Percentiles rank a stretch among this genome's conserved stretches.
These are phyloP conservation scores for Stichodactyla helianthus DNA, from an alignment of 64 coral and sea anemone species.

Conservation along the genomic window DNA sequence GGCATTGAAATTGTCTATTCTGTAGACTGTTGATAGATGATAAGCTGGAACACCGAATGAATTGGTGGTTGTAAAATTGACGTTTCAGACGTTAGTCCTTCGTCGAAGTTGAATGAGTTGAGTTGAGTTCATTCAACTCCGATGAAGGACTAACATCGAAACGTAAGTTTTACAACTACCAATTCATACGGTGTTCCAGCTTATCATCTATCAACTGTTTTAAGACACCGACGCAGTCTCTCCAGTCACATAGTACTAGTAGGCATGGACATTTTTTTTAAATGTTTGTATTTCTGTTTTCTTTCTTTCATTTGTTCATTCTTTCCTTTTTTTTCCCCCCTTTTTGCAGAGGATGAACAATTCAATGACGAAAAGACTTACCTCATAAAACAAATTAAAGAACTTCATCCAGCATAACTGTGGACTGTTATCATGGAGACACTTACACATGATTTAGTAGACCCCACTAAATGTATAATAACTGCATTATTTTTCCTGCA, in stretches of 20 bases:
- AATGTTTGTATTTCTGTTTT: neutral
- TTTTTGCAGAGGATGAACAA: constrained; percentile 94
- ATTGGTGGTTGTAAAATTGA: too few relatives aligned
- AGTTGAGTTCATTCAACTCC: too few relatives aligned
- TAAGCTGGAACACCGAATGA: too few relatives aligned
- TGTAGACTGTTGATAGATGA: too few relatives aligned
- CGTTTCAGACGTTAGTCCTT: too few relatives aligned
- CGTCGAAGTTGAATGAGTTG: too few relatives aligned
- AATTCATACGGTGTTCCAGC: too few relatives aligned
- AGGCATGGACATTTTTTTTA: neutral
- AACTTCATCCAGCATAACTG: constrained; percentile 49
- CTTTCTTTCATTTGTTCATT: neutral
- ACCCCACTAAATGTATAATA: neutral
- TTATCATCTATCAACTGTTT: too few relatives aligned
- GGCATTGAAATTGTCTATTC: neutral
- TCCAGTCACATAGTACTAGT: too few relatives aligned
- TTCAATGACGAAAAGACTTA: constrained; percentile 98
- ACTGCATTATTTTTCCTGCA: neutral
- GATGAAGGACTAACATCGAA: too few relatives aligned
- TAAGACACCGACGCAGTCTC: too few relatives aligned
- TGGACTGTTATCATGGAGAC: neutral
- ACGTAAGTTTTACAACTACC: too few relatives aligned
- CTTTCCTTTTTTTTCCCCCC: neutral
- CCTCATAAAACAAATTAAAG: constrained; percentile 97
- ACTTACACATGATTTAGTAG: neutral